phyloP scores from a whole-genome alignment of 2,113 vertebrate species.

The Aptenodytes forsteri region DNA sequence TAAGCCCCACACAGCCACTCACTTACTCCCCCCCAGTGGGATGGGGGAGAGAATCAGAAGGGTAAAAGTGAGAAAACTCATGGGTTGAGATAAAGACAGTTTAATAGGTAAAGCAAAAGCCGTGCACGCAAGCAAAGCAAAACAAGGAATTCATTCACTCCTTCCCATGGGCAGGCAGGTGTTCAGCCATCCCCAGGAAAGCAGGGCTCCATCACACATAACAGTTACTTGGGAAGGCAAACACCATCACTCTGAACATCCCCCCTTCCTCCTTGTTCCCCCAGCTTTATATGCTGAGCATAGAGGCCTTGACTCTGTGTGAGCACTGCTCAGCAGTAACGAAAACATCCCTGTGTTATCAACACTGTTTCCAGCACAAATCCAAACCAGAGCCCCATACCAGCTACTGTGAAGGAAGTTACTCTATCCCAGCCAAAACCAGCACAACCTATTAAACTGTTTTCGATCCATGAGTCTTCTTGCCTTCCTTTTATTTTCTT shows the following conservation, averaged over 20 bases:
- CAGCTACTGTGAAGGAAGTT: not conserved
- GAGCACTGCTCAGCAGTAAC: not conserved
- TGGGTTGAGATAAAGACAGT: not conserved
- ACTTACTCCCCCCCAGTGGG: no score
- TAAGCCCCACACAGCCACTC: no score
- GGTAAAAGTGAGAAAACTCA: not conserved
- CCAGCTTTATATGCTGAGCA: not conserved
- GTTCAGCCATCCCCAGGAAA: not conserved
- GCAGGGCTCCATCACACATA: not conserved
- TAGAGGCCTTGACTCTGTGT: not conserved
- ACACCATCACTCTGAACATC: rapidly evolving
- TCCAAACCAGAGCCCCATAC: not conserved
- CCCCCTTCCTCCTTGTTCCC: not conserved
- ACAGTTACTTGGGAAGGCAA: not conserved
- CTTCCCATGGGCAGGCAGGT: not conserved
- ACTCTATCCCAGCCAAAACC: not conserved
- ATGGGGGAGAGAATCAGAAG: not conserved
- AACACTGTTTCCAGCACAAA: not conserved
- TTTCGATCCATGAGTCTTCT: not conserved
- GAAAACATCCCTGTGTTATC: not conserved
- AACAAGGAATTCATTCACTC: no score
- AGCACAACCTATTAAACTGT: not conserved
- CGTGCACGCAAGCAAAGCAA: not conserved
- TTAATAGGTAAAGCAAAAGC: not conserved
- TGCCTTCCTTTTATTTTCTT: not conserved